Conservation (phyloP, 1,140 invertebrate species). For the Phenacoccus solenopsis region DNA sequence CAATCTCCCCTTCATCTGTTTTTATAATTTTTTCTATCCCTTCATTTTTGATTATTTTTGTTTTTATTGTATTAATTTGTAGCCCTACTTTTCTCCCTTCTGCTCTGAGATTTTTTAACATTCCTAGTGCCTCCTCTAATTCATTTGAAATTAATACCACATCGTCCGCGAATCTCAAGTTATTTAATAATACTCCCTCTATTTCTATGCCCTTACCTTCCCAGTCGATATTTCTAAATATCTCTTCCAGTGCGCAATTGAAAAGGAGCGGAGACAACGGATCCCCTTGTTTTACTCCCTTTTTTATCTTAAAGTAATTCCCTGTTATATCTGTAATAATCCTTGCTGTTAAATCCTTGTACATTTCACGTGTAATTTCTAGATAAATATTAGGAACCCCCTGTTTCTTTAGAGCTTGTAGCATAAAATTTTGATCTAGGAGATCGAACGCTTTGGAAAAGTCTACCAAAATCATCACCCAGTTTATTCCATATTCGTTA, state of each 20-base stretch:
- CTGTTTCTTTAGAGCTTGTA: background rate
- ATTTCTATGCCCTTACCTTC: conserved; percentile 25
- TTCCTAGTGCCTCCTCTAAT: background rate
- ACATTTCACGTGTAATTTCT: background rate
- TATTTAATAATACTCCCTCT: conserved; percentile 26
- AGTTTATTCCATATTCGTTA: conserved; percentile 18
- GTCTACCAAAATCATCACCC: conserved; percentile 6
- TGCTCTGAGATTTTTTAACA: conserved; percentile 12
- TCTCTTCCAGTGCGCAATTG: conserved; percentile 22
- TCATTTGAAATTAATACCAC: conserved; percentile 26
- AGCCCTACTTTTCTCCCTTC: conserved; percentile 9
- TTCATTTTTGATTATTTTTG: conserved; percentile 19
- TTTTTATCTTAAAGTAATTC: conserved; percentile 5
- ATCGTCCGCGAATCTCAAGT: conserved; percentile 32
- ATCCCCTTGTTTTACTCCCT: conserved; percentile 22
- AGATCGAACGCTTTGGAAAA: conserved; percentile 19
- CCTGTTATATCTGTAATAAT: conserved; percentile 7
- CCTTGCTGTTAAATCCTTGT: background rate
- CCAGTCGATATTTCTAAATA: conserved; percentile 25
- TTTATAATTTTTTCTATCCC: background rate
- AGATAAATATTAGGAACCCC: background rate
- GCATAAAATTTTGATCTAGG: background rate
- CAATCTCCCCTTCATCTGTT: background rate
- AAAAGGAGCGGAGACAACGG: conserved; percentile 26
- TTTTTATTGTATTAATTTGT: conserved; percentile 19